A percentile compares a stretch with the other conserved stretches of the same genome.
phyloP scores from a whole-genome alignment of 2,797 vertebrate species.

The Ctenochaetus hawaiiensis region DNA sequence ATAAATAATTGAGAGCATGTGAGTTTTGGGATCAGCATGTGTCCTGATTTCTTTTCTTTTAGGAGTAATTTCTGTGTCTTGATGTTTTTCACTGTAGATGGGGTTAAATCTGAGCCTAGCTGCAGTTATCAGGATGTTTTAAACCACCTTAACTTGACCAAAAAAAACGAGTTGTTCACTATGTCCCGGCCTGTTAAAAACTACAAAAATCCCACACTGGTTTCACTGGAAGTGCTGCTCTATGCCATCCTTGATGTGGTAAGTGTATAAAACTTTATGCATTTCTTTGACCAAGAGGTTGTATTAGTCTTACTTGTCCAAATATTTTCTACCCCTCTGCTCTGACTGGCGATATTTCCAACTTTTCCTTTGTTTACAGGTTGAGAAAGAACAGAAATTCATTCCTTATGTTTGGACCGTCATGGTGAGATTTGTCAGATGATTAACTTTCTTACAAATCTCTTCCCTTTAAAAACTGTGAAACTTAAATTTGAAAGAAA shows the following conservation, averaged over 20 bases:
- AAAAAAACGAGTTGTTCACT: constrained; percentile 63
- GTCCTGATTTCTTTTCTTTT: not conserved
- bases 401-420: constrained; percentile 69
- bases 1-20: not conserved
- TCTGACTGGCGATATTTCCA: not conserved
- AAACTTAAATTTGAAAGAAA: not conserved
- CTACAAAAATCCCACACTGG: constrained; percentile 62
- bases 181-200: constrained; percentile 75
- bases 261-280: not conserved
- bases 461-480: not conserved
- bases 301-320: not conserved
- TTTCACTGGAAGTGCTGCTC: constrained; percentile 64
- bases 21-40: not conserved
- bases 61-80: not conserved
- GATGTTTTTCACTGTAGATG: constrained; percentile 34
- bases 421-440: constrained; percentile 57
- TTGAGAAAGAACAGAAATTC: constrained; percentile 80
- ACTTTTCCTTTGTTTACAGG: constrained; percentile 47
- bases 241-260: constrained; percentile 80
- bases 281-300: not conserved
- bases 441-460: not conserved
- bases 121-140: constrained; percentile 80
- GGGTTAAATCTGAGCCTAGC: constrained; percentile 9
- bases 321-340: too few species aligned
- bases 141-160: constrained; percentile 69